A percentile compares a stretch with the other conserved stretches of the same genome.
Conservation (phyloP, 2,113 vertebrate species). For the Leptobrachium ailaonicum region DNA sequence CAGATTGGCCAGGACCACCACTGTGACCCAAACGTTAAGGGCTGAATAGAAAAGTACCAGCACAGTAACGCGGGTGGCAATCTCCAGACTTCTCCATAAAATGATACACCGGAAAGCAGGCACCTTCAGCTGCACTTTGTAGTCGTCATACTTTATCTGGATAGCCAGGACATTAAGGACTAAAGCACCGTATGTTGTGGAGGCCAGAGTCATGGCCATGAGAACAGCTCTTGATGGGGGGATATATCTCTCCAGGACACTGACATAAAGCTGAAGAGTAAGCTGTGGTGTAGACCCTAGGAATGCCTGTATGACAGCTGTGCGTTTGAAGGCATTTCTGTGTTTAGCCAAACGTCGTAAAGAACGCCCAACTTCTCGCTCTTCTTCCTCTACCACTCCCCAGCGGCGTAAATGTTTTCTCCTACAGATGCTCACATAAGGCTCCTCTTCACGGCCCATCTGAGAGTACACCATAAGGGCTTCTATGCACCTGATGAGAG, state of each 20-base stretch:
- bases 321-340: slow-evolving; percentile 92
- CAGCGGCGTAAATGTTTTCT: slow-evolving; percentile 79
- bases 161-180: slow-evolving; percentile 92
- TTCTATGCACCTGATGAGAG: slow-evolving; percentile 90
- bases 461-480: slow-evolving; percentile 83
- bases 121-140: slow-evolving; percentile 81
- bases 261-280: slow-evolving; percentile 92
- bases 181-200: slow-evolving; percentile 87
- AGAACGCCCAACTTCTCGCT: slow-evolving; percentile 89
- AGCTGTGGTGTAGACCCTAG: slow-evolving; percentile 94
- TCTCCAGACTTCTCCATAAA: slow-evolving; percentile 89
- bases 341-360: slow-evolving; percentile 81
- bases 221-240: slow-evolving; percentile 72
- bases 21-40: slow-evolving; percentile 81
- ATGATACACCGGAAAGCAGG: slow-evolving; percentile 85
- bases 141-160: slow-evolving; percentile 93
- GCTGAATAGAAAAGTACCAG: slow-evolving; percentile 93
- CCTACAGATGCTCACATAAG: slow-evolving; percentile 85
- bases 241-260: slow-evolving; percentile 81
- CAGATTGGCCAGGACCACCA: slow-evolving; percentile 78
- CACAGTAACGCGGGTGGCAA: slow-evolving; percentile 81
- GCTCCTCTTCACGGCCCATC: slow-evolving; percentile 81
- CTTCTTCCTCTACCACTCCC: slow-evolving; percentile 72
- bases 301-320: slow-evolving; percentile 92
- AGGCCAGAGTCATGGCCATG: slow-evolving; percentile 88